Evolutionary conservation across 2,113 vertebrate genomes (phyloP), one percentile per base, ranked within the genome.

Genomic region (Panurus biarmicus): DNA sequence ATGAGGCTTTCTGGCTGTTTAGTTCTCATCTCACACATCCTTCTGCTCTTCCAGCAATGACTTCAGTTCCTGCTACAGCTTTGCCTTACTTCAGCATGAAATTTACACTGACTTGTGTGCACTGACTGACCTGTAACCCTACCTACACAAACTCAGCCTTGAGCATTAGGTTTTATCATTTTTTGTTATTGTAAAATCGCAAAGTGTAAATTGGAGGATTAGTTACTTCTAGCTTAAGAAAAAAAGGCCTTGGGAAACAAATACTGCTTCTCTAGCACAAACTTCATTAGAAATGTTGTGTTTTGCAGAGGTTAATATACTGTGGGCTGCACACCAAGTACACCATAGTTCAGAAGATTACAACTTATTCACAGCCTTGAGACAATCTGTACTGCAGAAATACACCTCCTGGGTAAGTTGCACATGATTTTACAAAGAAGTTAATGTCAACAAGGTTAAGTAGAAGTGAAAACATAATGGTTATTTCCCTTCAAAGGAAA

Each of bases 321-420:
- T 99, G 29, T 99, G 99, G 99, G 98, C 98, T n/a, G 98, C 97
- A 11, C 99, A 99, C 96, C 99, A 99, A 97, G 96, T 98, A 61
- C 99, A 99, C 94, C 99, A 99, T 91, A 99, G 99, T 91, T 99
- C 99, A 69, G 99, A 99, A 97, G 98, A 98, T 93, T 99, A 99
- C 97, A 99, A 99, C 95, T 97, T 99, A 78, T 97, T 98, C 93
- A 99, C 98, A 25, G 99, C 99, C 20, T 97, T 99, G 87, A 98
- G 99, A 73, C 99, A 99, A 85, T 99, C 99, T 75, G 10, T 98
- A 60, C 88, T 98, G 24, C 98, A 99, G 97, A 98, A 97, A 92
- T 98, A 98, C 31, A 95, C 97, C 36, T 98, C 99, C 73, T 99
- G 99, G 99, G 99, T 99, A 98, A 98, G 97, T 97, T 50, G 36